These are phyloP conservation scores for Cyclina sinensis DNA, from an alignment of 1,140 invertebrate species.

Conservation along the genomic window DNA sequence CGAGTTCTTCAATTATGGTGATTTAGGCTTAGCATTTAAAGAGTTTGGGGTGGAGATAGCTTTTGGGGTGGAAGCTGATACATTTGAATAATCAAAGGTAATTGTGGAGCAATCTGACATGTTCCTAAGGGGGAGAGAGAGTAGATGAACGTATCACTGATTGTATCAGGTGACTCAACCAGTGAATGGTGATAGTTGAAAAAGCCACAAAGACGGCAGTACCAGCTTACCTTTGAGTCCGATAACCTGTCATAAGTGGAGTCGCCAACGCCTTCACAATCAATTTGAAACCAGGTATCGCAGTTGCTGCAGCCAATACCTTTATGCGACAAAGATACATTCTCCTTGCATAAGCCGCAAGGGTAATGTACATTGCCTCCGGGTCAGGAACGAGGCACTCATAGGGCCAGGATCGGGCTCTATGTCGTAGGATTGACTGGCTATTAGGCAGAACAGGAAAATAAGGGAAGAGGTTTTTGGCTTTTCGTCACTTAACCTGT, in stretches of 20 bases:
- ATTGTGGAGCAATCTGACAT: not conserved
- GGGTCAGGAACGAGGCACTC: not conserved
- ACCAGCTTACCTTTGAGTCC: no score
- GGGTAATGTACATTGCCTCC: not conserved
- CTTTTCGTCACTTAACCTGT: no score
- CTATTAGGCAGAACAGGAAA: no score
- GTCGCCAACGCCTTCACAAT: no score
- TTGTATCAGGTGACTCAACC: no score
- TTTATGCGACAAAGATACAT: not conserved
- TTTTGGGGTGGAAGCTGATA: not conserved
- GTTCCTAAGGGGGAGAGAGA: not conserved
- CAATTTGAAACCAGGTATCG: no score
- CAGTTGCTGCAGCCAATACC: no score
- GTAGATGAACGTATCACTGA: no score
- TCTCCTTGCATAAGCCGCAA: not conserved
- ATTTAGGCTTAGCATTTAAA: not conserved
- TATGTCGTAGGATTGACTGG: not conserved
- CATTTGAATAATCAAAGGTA: not conserved
- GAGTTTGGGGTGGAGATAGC: slow-evolving; percentile 17
- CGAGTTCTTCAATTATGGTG: not conserved
- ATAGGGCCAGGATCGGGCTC: slow-evolving; percentile 10
- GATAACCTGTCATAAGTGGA: no score
- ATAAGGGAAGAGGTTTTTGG: no score
- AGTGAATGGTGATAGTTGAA: no score
- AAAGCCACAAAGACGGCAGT: no score